Conservation (phyloP, 1,140 invertebrate species). For the Batillaria attramentaria region DNA sequence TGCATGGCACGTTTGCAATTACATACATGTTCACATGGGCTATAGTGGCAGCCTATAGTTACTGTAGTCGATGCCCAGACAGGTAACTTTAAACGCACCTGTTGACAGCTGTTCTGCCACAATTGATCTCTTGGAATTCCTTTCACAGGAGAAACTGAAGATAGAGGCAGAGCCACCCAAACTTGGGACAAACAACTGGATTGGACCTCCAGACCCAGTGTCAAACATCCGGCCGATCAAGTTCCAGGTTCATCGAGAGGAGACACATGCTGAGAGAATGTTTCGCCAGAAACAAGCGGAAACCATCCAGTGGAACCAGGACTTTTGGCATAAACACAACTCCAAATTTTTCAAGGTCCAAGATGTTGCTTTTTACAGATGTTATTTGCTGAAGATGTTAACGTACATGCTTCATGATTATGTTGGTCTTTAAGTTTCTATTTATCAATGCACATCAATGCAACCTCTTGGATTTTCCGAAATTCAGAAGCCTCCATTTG, state of each 20-base stretch:
- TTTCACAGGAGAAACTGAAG: conserved; percentile 40
- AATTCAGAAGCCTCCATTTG: background rate
- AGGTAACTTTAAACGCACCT: too few species aligned
- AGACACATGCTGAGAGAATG: conserved; percentile 78
- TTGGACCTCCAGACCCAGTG: conserved; percentile 85
- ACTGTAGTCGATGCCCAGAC: too few species aligned
- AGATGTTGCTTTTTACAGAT: conserved; percentile 32
- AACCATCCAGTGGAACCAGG: conserved; percentile 85
- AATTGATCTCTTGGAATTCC: too few species aligned
- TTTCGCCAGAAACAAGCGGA: conserved; percentile 78
- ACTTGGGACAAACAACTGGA: conserved; percentile 67
- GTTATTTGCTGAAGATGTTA: too few species aligned
- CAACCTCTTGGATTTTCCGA: background rate
- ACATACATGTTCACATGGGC: too few species aligned
- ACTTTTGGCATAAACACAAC: conserved; percentile 87
- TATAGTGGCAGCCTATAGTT: too few species aligned
- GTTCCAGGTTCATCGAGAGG: conserved; percentile 77
- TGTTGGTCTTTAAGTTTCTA: background rate
- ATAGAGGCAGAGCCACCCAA: conserved; percentile 40
- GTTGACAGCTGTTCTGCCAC: too few species aligned
- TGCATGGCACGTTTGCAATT: too few species aligned
- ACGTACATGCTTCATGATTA: background rate
- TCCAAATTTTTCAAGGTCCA: conserved; percentile 74
- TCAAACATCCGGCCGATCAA: conserved; percentile 84
- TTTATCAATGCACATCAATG: background rate